phyloP scores from a whole-genome alignment of 2,113 vertebrate species.

The Peromyscus californicus region DNA sequence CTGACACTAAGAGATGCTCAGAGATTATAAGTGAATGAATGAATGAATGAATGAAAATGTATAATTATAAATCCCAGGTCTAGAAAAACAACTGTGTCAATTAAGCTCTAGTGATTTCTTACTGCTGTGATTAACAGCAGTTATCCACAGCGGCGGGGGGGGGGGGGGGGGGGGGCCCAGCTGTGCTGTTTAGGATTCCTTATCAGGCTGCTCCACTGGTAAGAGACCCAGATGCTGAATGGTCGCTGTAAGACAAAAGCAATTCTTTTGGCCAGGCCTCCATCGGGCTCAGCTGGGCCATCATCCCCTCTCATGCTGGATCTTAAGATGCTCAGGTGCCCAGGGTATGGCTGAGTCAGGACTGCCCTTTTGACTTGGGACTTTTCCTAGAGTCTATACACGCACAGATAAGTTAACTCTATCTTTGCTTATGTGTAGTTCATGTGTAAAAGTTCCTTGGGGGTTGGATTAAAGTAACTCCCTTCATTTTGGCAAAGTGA shows the following conservation, averaged over 20 bases:
- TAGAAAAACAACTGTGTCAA: not conserved
- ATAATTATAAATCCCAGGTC: not conserved
- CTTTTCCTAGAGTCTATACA: not conserved
- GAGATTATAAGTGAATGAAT: not conserved
- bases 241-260: not conserved
- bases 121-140: not conserved
- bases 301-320: not conserved
- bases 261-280: not conserved
- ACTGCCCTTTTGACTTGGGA: not conserved
- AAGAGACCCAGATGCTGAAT: not conserved
- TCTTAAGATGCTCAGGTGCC: not conserved
- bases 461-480: not conserved
- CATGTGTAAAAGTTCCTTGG: not conserved
- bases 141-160: rapidly evolving
- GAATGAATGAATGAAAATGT: not conserved
- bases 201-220: not conserved
- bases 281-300: not conserved
- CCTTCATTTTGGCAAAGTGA: not conserved
- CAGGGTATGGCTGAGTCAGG: not conserved
- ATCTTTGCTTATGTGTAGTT: not conserved
- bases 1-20: not conserved
- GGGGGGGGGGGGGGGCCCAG: too few species aligned
- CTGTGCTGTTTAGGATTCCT: not conserved
- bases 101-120: not conserved
- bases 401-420: not conserved